phyloP scores from a whole-genome alignment of 2,888 invertebrate species.

The Eurois occulta region DNA sequence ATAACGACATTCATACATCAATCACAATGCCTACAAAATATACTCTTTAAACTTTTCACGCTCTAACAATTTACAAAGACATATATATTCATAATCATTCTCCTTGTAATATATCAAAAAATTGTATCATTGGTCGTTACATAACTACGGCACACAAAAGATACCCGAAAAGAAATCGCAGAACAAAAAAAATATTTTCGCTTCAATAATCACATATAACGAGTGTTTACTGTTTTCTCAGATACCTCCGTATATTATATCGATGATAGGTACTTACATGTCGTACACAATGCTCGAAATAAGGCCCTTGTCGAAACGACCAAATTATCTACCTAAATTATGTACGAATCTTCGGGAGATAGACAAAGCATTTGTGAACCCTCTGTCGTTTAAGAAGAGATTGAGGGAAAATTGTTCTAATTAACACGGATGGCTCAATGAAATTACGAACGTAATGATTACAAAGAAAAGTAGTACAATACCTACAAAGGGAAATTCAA shows the following conservation, averaged over 20 bases:
- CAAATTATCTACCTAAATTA: conserved; percentile 58
- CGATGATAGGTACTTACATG: conserved; percentile 53
- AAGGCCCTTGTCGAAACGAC: conserved; percentile 51
- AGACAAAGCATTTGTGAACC: conserved; percentile 59
- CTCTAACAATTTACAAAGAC: conserved; percentile 36
- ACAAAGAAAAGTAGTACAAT: conserved; percentile 63
- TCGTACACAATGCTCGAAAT: conserved; percentile 50
- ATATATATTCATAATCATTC: conserved; percentile 44
- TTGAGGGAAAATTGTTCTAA: conserved; percentile 62
- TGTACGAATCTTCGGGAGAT: conserved; percentile 44
- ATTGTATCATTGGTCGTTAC: conserved; percentile 63
- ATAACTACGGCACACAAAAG: conserved; percentile 49
- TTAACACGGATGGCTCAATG: conserved; percentile 60
- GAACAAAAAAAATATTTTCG: conserved; percentile 65
- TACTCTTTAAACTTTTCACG: conserved; percentile 39
- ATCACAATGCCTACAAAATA: conserved; percentile 29
- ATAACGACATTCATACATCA: conserved; percentile 16
- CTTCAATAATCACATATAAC: conserved; percentile 73
- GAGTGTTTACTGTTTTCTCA: conserved; percentile 67
- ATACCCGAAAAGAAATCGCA: conserved; percentile 50
- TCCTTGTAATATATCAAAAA: conserved; percentile 45
- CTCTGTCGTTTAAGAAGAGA: conserved; percentile 57
- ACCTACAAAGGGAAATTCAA: conserved; percentile 48
- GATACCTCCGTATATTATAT: conserved; percentile 57
- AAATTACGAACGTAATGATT: conserved; percentile 58